phyloP scores from a whole-genome alignment of 2,797 vertebrate species.

The Coreius guichenoti region DNA sequence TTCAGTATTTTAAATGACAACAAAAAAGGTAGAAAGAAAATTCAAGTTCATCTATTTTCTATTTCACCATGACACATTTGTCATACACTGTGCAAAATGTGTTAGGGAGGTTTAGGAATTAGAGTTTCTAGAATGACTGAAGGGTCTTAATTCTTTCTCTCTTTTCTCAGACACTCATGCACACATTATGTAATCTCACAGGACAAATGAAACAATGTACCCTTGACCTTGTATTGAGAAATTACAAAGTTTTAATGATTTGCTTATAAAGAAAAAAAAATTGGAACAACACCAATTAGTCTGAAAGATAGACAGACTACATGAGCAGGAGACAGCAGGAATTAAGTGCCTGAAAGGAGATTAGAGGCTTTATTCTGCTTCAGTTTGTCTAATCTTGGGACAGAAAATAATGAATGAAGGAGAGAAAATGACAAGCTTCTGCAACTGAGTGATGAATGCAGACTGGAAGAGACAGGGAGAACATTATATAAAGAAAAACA shows the following conservation, averaged over 20 bases:
- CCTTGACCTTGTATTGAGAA: constrained; percentile 14
- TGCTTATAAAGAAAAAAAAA: constrained; percentile 15
- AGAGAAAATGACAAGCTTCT: constrained; percentile 15
- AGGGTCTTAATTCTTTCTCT: neutral
- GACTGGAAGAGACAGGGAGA: neutral
- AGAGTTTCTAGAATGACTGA: neutral
- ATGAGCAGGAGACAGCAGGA: constrained; percentile 34
- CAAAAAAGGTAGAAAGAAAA: neutral
- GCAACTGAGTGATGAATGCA: constrained; percentile 13
- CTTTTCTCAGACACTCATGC: neutral
- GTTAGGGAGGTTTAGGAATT: neutral
- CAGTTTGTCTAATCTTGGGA: constrained; percentile 30
- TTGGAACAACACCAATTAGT: constrained; percentile 15
- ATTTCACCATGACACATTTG: neutral
- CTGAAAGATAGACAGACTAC: constrained; percentile 39
- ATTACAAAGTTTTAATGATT: constrained; percentile 23
- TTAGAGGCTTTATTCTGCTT: constrained; percentile 51
- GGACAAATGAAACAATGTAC: constrained; percentile 16
- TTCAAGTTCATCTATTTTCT: neutral
- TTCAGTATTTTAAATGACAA: neutral
- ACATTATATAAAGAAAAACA: neutral
- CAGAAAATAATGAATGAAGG: constrained; percentile 42
- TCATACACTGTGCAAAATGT: neutral
- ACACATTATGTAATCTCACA: constrained; percentile 1
- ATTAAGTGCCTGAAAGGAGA: constrained; percentile 43